These are phyloP conservation scores for Melanotaenia parkinsoni DNA, from an alignment of 2,797 vertebrate genomes.

Conservation along the genomic window DNA sequence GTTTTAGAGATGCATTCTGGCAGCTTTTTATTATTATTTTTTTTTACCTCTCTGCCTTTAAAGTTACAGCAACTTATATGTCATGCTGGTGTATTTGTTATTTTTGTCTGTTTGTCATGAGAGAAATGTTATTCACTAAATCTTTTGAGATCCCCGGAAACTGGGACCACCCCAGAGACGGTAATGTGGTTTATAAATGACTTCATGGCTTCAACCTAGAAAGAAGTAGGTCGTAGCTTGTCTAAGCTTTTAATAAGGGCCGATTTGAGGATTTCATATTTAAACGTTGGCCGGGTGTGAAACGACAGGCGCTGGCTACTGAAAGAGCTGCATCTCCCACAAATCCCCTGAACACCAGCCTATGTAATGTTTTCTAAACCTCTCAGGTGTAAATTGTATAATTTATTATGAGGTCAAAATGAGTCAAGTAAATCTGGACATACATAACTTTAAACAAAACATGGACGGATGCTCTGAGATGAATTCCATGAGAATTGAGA, in stretches of 20 bases:
- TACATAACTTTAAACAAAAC: slow-evolving; percentile 42
- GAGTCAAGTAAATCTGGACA: slow-evolving; percentile 18
- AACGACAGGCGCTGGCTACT: background rate
- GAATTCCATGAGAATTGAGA: slow-evolving; percentile 67
- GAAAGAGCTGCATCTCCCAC: slow-evolving; percentile 1
- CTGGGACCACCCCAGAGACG: slow-evolving; percentile 5
- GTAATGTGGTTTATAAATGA: slow-evolving; percentile 42
- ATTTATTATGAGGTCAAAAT: slow-evolving; percentile 16
- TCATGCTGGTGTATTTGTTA: background rate
- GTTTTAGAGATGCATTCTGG: background rate
- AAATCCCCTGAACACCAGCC: background rate
- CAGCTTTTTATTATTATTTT: background rate
- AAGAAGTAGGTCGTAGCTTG: slow-evolving; percentile 65
- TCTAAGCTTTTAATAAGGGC: slow-evolving; percentile 26
- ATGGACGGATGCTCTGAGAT: slow-evolving; percentile 67
- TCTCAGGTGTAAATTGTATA: slow-evolving; percentile 13
- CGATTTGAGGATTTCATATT: slow-evolving; percentile 34
- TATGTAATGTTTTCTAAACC: slow-evolving; percentile 6
- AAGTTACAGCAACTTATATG: background rate
- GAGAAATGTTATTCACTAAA: background rate
- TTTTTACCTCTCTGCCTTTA: background rate
- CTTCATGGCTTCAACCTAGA: slow-evolving; percentile 50
- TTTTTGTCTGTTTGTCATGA: slow-evolving; percentile 2
- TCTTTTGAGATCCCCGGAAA: slow-evolving; percentile 8
- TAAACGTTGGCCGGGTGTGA: slow-evolving; percentile 8